These are phyloP conservation scores for Cichladusa arquata DNA, from an alignment of 2,113 vertebrate species.

Conservation along the genomic window DNA sequence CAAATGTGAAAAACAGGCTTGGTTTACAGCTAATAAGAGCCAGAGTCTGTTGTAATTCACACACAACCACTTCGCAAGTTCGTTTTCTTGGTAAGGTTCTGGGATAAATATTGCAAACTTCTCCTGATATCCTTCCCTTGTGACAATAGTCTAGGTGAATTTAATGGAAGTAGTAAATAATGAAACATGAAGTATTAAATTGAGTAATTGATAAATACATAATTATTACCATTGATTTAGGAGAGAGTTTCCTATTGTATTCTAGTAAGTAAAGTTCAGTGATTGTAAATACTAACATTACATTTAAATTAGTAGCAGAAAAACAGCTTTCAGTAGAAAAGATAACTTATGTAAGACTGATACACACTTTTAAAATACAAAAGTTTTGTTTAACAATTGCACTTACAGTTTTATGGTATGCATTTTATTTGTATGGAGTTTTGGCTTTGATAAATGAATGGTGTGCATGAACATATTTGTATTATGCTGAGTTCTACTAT, in stretches of 20 bases:
- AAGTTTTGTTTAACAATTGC: background rate
- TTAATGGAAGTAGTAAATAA: background rate
- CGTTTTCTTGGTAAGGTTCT: slow-evolving; percentile 65
- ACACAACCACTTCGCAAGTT: background rate
- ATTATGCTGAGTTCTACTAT: background rate
- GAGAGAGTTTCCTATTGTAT: background rate
- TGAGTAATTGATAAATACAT: background rate
- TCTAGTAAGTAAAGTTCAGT: background rate
- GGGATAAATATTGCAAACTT: background rate
- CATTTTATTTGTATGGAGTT: background rate
- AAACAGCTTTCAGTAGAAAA: background rate
- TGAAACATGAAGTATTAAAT: slow-evolving; percentile 34
- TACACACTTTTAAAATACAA: background rate
- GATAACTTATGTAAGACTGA: background rate
- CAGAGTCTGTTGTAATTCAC: background rate
- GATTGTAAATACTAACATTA: background rate
- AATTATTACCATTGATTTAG: background rate
- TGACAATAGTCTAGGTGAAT: background rate
- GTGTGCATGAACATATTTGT: background rate
- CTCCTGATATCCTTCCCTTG: slow-evolving; percentile 29
- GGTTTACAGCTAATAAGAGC: slow-evolving; percentile 53
- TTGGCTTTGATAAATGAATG: background rate
- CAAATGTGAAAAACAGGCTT: background rate
- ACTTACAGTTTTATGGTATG: background rate
- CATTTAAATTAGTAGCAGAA: background rate